Conservation (phyloP, 2,888 invertebrate genomes). For the Auanema freiburgensis region DNA sequence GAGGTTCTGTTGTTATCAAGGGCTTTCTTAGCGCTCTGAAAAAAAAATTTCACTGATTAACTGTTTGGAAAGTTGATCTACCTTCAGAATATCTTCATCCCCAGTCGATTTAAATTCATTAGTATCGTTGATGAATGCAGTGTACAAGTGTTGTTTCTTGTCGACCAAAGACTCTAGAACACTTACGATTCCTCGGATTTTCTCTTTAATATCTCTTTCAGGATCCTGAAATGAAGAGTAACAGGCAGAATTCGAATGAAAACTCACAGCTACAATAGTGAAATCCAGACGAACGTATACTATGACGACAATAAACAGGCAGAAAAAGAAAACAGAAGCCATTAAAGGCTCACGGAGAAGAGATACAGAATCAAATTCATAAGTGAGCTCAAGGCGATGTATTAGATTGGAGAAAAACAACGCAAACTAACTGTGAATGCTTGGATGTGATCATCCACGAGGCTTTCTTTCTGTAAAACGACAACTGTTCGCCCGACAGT, state of each 20-base stretch:
- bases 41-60: background rate
- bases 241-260: background rate
- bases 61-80: slow-evolving; percentile 1
- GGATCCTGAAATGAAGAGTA: slow-evolving; percentile 12
- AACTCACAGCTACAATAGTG: slow-evolving; percentile 72
- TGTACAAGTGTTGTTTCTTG: slow-evolving; percentile 71
- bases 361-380: slow-evolving; percentile 81
- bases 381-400: slow-evolving; percentile 72
- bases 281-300: slow-evolving; percentile 93
- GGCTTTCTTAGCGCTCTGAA: slow-evolving; percentile 64
- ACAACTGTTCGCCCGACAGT: slow-evolving; percentile 89
- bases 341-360: slow-evolving; percentile 91
- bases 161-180: slow-evolving; percentile 71
- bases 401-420: slow-evolving; percentile 7
- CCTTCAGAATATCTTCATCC: slow-evolving; percentile 33
- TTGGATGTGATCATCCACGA: slow-evolving; percentile 94
- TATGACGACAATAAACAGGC: slow-evolving; percentile 87
- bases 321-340: slow-evolving; percentile 83
- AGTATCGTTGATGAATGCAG: slow-evolving; percentile 72
- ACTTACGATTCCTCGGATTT: slow-evolving; percentile 68
- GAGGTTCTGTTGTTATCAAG: slow-evolving; percentile 72
- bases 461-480: slow-evolving; percentile 78
- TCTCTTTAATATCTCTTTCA: slow-evolving; percentile 64
- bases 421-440: slow-evolving; percentile 72
- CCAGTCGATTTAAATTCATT: slow-evolving; percentile 72